Evolutionary conservation across 1,140 invertebrate genomes (phyloP), one percentile per base, ranked within the genome.

Genomic region (Maconellicoccus hirsutus): DNA sequence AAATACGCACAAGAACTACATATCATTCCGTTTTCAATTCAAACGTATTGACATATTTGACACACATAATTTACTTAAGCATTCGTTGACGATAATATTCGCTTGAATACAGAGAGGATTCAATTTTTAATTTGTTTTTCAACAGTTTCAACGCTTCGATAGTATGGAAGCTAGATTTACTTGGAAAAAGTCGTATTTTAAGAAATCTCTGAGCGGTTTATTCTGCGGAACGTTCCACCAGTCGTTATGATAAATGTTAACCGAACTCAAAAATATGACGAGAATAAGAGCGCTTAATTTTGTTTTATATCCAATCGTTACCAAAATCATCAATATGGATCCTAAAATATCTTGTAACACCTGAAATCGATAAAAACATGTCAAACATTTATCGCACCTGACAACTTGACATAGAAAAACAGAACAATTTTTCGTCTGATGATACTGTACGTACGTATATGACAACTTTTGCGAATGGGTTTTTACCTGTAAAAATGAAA

Each of bases 151-250:
- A 33, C 29, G 29, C 29, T 33, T 33, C 29, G 29, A 33, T 12
- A 33, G 12, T 6, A 33, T 6, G 12, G 12, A 6, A 12, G 29
- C 4, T 33, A 6, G 6, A 22, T 76, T 82, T 81, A 93, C 92
- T 86, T 95, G 92, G 89, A 99, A 99, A 84, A 99, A 99, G 82
- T 99, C 98, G 78, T 99, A 99, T 86, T 99, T 99, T 61, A 99
- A 87, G 83, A 99, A 99, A 82, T 99, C 98, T 79, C 96, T 86
- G 74, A 98, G 89, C 19, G 96, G 93, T 78, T 94, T 94, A 80
- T 98, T 91, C 7, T 89, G 84, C 1, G 96, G 94, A 78, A 98
- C 90, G 72, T 86, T 87, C 98, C 98, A 99, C 91, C 93, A 99
- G 59, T 93, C 92, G 80, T 99, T 99, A 79, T 98, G 91, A 79